A percentile compares a stretch with the other conserved stretches of the same genome.
Evolutionary conservation across 2,888 invertebrate genomes (phyloP).

Genomic region (Choristoneura rosaceana): DNA sequence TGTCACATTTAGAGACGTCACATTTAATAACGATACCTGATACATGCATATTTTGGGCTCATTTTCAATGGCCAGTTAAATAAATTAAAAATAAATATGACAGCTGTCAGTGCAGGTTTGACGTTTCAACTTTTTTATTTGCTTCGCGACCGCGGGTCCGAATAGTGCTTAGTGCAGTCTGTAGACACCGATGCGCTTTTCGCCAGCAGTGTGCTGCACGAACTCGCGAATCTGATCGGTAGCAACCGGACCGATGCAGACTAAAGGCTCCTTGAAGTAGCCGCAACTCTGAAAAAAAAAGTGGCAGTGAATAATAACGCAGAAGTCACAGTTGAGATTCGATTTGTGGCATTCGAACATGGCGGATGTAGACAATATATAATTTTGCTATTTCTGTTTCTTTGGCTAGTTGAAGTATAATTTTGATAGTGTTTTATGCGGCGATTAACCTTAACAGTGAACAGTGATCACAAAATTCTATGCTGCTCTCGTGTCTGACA

Average conservation of each 20-base stretch:
- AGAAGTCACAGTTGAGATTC: too few relatives aligned
- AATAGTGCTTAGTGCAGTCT: constrained; percentile 73
- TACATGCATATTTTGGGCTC: too few relatives aligned
- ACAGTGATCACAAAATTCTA: too few relatives aligned
- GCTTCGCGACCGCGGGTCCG: constrained; percentile 42
- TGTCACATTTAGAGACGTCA: not conserved
- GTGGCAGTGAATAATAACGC: not conserved
- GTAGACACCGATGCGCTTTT: constrained; percentile 90
- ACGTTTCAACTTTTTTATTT: constrained; percentile 28
- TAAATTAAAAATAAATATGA: not conserved
- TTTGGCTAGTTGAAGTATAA: too few relatives aligned
- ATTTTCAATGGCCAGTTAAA: not conserved
- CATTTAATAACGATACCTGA: not conserved
- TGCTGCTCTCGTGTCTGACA: too few relatives aligned
- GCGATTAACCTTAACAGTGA: too few relatives aligned
- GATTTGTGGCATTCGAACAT: too few relatives aligned
- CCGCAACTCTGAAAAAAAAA: constrained; percentile 89
- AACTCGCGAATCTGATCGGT: constrained; percentile 89
- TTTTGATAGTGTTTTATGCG: too few relatives aligned
- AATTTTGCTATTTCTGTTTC: too few relatives aligned
- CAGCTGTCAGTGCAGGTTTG: not conserved
- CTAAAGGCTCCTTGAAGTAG: constrained; percentile 95
- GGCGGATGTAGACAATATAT: too few relatives aligned
- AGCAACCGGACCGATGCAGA: constrained; percentile 94
- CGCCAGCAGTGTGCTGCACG: constrained; percentile 92